phyloP scores from a whole-genome alignment of 2,113 vertebrate species.

The Erythrolamprus reginae region DNA sequence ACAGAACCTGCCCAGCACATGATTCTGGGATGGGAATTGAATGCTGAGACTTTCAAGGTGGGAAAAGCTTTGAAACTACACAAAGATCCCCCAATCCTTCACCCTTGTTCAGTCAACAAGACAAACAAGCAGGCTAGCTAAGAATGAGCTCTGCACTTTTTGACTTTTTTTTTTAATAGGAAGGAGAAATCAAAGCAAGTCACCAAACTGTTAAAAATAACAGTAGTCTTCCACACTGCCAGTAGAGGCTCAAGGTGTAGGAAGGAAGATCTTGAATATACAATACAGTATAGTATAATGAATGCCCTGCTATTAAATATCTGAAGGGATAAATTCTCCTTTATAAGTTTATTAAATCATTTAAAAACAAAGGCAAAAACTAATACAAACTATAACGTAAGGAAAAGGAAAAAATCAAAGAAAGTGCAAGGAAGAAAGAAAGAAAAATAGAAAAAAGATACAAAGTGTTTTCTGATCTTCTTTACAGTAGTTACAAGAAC shows the following conservation, averaged over 20 bases:
- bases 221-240: neutral
- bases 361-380: neutral
- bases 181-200: neutral
- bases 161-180: neutral
- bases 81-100: neutral
- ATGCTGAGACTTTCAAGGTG: neutral
- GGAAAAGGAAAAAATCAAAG: neutral
- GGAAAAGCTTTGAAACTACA: neutral
- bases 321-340: neutral
- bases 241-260: accelerated
- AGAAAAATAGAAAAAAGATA: neutral
- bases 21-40: neutral
- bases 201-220: neutral
- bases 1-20: neutral
- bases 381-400: neutral
- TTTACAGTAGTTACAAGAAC: neutral
- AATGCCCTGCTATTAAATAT: neutral
- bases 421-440: neutral
- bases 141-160: neutral
- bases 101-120: neutral
- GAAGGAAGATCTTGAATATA: neutral
- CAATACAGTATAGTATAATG: neutral
- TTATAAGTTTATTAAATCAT: neutral
- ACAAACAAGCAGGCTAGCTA: neutral
- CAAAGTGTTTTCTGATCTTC: neutral